Base-by-base conservation (phyloP, 1,140 invertebrate genomes). In the Plodia interpunctella region DNA sequence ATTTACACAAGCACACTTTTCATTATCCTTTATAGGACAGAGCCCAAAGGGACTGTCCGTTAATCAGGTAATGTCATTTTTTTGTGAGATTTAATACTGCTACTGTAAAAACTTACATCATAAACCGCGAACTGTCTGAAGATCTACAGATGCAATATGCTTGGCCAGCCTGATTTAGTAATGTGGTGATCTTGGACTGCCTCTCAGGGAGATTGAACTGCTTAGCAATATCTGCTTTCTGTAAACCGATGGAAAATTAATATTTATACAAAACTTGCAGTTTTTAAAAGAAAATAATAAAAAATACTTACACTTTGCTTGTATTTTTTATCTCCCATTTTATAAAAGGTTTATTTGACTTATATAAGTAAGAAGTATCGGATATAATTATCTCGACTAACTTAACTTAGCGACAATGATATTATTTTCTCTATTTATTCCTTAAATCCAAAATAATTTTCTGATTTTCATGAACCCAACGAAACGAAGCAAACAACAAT, bases 71-170 rank as follows among this genome's bases (percentile, higher is more conserved):
- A n/a, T n/a, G n/a, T n/a, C n/a, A n/a, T n/a, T n/a, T n/a, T n/a
- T n/a, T n/a, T n/a, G n/a, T n/a, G n/a, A n/a, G n/a, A n/a, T n/a
- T n/a, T n/a, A n/a, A n/a, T n/a, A n/a, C n/a, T n/a, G n/a, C n/a
- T n/a, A n/a, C n/a, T n/a, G n/a, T n/a, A n/a, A 17, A 15, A 15
- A 44, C 93, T 93, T 90, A 97, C 96, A 99, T 99, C 98, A 99
- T 99, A 90, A 99, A 99, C 25, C 97, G 91, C 5, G 95, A 96
- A 71, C 95, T 96, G 80, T 99, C 97, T 0, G 96, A 96, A 15
- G 96, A 96, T 49, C 97, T 92, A 85, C 98, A 99, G 68, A 99
- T 96, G 83, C 98, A 99, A 83, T 99, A 99, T 3, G 95, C 94
- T 90, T 96, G 94, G 21, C 95, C 95, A 88, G 96, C 95, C 89